phyloP scores from a whole-genome alignment of 2,113 vertebrate species.

The Spea bombifrons region DNA sequence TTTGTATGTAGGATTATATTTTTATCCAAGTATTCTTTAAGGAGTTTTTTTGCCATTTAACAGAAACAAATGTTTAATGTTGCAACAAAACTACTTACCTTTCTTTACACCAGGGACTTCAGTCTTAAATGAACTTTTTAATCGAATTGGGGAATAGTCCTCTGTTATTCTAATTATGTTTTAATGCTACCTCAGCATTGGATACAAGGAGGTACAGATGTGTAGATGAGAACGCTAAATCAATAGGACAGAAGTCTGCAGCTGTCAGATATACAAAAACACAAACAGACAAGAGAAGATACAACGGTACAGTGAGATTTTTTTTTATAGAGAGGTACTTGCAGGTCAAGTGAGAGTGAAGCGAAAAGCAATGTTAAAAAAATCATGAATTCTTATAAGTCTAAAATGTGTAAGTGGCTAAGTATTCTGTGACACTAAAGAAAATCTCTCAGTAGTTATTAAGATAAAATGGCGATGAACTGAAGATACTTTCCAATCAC shows the following conservation, averaged over 20 bases:
- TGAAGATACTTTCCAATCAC: no score
- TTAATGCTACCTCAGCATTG: constrained; percentile 19
- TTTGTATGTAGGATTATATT: no score
- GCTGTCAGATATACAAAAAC: constrained; percentile 10
- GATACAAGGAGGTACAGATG: constrained; percentile 1
- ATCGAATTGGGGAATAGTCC: background rate
- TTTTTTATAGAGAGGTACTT: no score
- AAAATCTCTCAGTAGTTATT: no score
- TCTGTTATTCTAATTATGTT: constrained; percentile 17
- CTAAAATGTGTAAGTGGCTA: no score
- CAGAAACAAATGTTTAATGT: background rate
- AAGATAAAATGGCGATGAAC: no score
- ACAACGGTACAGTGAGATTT: background rate
- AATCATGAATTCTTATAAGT: no score
- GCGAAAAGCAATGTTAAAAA: no score
- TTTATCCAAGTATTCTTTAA: no score
- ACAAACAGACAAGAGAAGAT: background rate
- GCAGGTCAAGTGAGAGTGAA: no score
- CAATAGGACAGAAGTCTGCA: constrained; percentile 25
- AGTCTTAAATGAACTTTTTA: constrained; percentile 23
- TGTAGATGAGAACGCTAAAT: constrained; percentile 5
- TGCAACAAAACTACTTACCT: constrained; percentile 27
- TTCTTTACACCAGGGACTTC: background rate
- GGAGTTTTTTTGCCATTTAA: background rate
- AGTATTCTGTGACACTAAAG: no score